These are phyloP conservation scores for Valencia hispanica DNA, from an alignment of 2,797 vertebrate species.

Conservation along the genomic window DNA sequence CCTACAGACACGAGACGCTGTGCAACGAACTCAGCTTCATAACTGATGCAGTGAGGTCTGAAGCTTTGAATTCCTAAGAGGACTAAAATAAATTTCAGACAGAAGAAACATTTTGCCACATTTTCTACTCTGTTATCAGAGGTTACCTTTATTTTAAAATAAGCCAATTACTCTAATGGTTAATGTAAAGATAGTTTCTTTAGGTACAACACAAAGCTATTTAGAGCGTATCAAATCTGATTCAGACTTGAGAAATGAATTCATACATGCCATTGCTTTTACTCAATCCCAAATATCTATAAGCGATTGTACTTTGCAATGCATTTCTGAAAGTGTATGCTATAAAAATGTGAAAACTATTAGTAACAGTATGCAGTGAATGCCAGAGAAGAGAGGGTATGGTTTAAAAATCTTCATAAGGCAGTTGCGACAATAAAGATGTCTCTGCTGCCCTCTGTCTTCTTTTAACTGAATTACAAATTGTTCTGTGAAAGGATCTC, in stretches of 20 bases:
- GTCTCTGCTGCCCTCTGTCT: constrained; percentile 15
- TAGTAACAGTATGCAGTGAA: constrained; percentile 20
- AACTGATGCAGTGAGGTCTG: constrained; percentile 89
- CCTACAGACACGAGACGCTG: constrained; percentile 92
- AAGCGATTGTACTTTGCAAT: constrained; percentile 27
- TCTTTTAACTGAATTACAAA: constrained; percentile 18
- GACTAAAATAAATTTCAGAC: constrained; percentile 42
- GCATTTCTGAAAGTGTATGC: constrained; percentile 2
- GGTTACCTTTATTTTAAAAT: constrained; percentile 29
- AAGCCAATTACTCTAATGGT: constrained; percentile 6
- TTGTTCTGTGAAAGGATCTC: background rate
- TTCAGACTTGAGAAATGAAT: background rate
- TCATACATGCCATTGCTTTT: constrained; percentile 12
- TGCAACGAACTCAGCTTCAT: constrained; percentile 97
- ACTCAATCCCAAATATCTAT: constrained; percentile 25
- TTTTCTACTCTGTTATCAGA: constrained; percentile 15
- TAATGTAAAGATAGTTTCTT: background rate
- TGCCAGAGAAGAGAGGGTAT: constrained; percentile 2
- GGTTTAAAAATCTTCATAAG: background rate
- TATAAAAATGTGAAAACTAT: constrained; percentile 16
- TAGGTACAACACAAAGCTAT: background rate
- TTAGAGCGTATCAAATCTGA: background rate
- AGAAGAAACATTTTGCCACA: constrained; percentile 40
- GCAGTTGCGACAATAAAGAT: constrained; percentile 10
- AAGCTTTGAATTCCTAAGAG: constrained; percentile 65